A percentile compares a stretch with the other conserved stretches of the same genome.
Conservation (phyloP, 2,888 invertebrate species). For the Athripsodes cinereus region DNA sequence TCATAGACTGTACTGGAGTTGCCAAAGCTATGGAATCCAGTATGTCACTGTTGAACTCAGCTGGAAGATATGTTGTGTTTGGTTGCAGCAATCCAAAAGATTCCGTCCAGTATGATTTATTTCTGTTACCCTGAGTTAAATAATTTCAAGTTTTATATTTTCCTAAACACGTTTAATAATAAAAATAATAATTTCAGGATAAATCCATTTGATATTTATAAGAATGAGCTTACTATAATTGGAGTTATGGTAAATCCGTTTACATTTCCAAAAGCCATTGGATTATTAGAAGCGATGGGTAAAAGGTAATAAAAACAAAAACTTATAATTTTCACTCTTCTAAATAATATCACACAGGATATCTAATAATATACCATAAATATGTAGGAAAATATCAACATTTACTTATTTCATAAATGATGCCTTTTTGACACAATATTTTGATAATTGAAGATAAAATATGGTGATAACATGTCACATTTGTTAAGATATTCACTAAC, state of each 20-base stretch:
- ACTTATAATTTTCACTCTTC: too few relatives aligned
- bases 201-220: conserved; percentile 54
- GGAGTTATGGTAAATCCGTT: conserved; percentile 65
- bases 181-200: conserved; percentile 37
- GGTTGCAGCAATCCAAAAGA: conserved; percentile 55
- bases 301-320: conserved; percentile 46
- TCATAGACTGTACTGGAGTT: conserved; percentile 69
- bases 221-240: conserved; percentile 57
- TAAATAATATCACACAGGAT: too few relatives aligned
- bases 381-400: too few relatives aligned
- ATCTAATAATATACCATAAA: too few relatives aligned
- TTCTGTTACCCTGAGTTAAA: background rate
- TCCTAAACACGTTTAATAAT: background rate
- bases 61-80: conserved; percentile 63
- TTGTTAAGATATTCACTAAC: too few relatives aligned
- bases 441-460: background rate
- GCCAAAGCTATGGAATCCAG: conserved; percentile 62
- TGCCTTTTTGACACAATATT: background rate
- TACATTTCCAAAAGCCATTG: conserved; percentile 58
- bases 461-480: background rate
- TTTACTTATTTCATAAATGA: background rate
- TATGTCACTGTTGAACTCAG: conserved; percentile 49
- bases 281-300: conserved; percentile 58
- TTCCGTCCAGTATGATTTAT: conserved; percentile 23
- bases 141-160: background rate